A percentile compares a stretch with the other conserved stretches of the same genome.
Conservation (phyloP, 2,113 vertebrate species). For the Mobula hypostoma region DNA sequence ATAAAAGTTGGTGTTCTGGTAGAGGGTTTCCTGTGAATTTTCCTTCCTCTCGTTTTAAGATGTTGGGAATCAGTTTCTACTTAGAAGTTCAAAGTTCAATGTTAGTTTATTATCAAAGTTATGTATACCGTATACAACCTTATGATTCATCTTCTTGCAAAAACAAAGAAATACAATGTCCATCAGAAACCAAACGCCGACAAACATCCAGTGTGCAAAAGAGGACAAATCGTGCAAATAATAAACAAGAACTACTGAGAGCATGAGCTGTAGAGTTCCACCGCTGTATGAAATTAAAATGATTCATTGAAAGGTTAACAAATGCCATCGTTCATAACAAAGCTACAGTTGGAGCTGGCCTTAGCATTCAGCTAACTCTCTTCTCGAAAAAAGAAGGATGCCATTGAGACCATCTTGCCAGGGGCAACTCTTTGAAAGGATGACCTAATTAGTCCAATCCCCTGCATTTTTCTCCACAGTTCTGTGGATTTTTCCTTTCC, state of each 20-base stretch:
- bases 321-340: not conserved
- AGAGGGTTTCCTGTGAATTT: not conserved
- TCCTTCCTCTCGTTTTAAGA: not conserved
- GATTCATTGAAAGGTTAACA: not conserved
- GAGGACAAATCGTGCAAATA: no score
- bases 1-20: constrained; percentile 31
- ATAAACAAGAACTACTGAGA: no score
- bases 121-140: no score
- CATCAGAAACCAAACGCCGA: no score
- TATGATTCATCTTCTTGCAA: no score
- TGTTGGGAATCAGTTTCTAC: not conserved
- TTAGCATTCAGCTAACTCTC: not conserved
- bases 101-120: no score
- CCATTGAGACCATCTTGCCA: not conserved
- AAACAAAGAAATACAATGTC: no score
- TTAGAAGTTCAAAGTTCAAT: not conserved
- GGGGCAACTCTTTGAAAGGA: not conserved
- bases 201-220: no score
- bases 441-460: not conserved
- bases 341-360: no score
- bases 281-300: not conserved
- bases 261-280: no score
- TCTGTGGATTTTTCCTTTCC: not conserved
- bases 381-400: not conserved
- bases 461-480: not conserved